Percentiles rank a stretch among this genome's conserved stretches.
Conservation (phyloP, 2,113 vertebrate genomes). For the Boleophthalmus pectinirostris region DNA sequence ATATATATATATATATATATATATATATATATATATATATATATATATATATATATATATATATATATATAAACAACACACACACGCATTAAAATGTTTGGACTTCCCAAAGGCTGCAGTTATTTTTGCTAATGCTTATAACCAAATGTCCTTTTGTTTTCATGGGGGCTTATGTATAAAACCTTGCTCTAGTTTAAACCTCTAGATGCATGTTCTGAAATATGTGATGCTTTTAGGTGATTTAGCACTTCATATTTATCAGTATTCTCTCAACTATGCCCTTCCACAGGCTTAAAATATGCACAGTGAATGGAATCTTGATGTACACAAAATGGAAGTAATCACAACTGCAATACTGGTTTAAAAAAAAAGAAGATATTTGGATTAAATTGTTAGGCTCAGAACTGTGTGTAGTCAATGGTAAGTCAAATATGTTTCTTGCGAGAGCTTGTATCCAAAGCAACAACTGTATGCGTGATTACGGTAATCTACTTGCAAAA, state of each 20-base stretch:
- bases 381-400: background rate
- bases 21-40: too few species aligned
- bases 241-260: background rate
- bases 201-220: too few species aligned
- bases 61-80: too few species aligned
- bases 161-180: background rate
- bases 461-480: conserved; percentile 4
- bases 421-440: background rate
- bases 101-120: too few species aligned
- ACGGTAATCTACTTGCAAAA: conserved; percentile 8
- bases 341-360: background rate
- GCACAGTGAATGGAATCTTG: background rate
- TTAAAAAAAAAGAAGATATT: background rate
- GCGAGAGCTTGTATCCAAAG: conserved; percentile 3
- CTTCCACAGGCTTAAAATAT: background rate
- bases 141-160: background rate
- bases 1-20: too few species aligned
- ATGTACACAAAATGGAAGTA: background rate
- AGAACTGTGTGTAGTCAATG: background rate
- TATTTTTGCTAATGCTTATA: background rate
- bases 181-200: background rate
- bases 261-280: background rate
- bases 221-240: too few species aligned
- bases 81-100: too few species aligned
- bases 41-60: too few species aligned